Percentiles rank a stretch among this genome's conserved stretches.
Conservation (phyloP, 2,113 vertebrate genomes). For the Sorex araneus region DNA sequence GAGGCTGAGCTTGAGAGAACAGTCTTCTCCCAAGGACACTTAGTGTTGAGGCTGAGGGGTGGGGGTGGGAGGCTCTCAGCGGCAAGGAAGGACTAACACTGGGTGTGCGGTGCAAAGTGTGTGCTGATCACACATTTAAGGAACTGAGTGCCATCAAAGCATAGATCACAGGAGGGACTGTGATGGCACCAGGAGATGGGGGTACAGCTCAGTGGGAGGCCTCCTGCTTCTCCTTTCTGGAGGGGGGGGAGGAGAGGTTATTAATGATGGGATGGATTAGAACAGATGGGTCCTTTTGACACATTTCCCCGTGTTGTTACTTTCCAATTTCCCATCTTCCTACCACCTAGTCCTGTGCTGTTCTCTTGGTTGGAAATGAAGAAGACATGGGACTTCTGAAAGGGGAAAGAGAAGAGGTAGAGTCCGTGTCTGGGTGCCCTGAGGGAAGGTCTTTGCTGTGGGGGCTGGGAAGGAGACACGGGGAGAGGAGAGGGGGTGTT, state of each 20-base stretch:
- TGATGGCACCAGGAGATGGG: constrained; percentile 63
- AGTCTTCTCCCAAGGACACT: constrained; percentile 27
- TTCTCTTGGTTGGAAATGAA: constrained; percentile 75
- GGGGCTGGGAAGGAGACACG: too few species aligned
- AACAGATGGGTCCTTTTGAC: constrained; percentile 84
- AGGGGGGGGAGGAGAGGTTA: constrained; percentile 73
- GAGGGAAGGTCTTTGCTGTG: background rate
- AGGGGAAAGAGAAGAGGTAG: constrained; percentile 53
- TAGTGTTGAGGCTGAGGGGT: background rate
- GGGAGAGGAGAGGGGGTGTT: accelerated
- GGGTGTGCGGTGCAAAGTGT: constrained; percentile 54
- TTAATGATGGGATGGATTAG: constrained; percentile 80
- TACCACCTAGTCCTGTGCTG: constrained; percentile 79
- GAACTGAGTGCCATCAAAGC: constrained; percentile 63
- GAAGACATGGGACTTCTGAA: constrained; percentile 61
- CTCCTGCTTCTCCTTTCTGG: constrained; percentile 75
- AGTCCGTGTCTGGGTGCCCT: background rate
- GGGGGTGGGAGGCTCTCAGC: background rate
- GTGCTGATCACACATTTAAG: constrained; percentile 74
- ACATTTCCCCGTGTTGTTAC: constrained; percentile 82
- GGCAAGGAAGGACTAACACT: background rate
- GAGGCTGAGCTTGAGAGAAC: background rate
- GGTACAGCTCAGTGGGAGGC: constrained; percentile 66
- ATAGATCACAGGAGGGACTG: constrained; percentile 10
- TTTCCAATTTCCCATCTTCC: constrained; percentile 83